Percentiles rank a stretch among this genome's conserved stretches.
These are phyloP conservation scores for Papilio dardanus DNA, from an alignment of 1,140 invertebrate species.

Conservation along the genomic window DNA sequence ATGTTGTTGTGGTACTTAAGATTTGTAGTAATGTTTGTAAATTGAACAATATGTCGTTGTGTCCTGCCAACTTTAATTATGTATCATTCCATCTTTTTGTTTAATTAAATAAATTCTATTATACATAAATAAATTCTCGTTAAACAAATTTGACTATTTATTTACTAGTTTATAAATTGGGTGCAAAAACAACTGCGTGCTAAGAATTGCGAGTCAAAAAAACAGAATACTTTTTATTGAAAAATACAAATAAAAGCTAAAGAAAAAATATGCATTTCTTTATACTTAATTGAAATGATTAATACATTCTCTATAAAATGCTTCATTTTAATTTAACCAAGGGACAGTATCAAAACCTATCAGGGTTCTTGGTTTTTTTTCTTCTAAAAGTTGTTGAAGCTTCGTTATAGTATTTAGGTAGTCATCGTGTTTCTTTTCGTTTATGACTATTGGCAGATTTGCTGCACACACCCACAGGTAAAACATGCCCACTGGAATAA, in stretches of 20 bases:
- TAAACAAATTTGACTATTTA: constrained; percentile 13
- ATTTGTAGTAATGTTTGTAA: neutral
- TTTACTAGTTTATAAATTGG: neutral
- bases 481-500: constrained; percentile 72
- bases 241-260: no score
- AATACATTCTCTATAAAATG: neutral
- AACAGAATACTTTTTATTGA: no score
- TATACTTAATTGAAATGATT: neutral
- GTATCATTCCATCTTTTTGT: constrained; percentile 24
- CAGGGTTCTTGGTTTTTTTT: constrained; percentile 40
- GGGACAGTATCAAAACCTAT: constrained; percentile 34
- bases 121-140: constrained; percentile 19
- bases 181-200: neutral
- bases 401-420: constrained; percentile 63
- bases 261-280: neutral
- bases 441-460: constrained; percentile 71
- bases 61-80: constrained; percentile 30
- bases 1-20: constrained; percentile 28
- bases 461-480: constrained; percentile 74
- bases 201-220: neutral
- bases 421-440: constrained; percentile 68
- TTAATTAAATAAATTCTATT: constrained; percentile 20
- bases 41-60: constrained; percentile 5
- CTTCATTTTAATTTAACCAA: constrained; percentile 9
- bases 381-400: constrained; percentile 57